Conservation (phyloP, 1,140 invertebrate species). For the Manduca sexta region DNA sequence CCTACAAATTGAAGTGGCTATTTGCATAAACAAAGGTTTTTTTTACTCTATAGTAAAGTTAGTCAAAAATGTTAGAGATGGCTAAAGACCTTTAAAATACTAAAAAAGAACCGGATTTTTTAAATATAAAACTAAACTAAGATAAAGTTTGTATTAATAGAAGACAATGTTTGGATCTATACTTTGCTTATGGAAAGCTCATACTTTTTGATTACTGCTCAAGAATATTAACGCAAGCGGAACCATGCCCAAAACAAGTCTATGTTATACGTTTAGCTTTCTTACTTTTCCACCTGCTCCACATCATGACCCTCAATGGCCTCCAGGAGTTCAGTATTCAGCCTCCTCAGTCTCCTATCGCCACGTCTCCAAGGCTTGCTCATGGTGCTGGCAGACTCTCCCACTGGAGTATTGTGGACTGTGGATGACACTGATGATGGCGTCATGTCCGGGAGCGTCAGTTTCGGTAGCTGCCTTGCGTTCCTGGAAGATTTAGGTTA, state of each 20-base stretch:
- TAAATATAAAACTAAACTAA: neutral
- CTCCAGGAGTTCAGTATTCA: conserved; percentile 67
- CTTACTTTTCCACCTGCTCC: conserved; percentile 55
- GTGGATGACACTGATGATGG: conserved; percentile 37
- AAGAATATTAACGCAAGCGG: neutral
- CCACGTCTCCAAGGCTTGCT: conserved; percentile 47
- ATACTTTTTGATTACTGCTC: neutral
- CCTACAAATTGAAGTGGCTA: conserved; percentile 28
- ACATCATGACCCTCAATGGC: conserved; percentile 51
- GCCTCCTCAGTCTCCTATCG: conserved; percentile 49
- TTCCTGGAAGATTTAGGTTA: neutral
- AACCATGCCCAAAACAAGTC: neutral
- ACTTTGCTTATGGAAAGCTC: neutral
- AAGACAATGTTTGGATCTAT: neutral
- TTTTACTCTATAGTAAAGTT: neutral
- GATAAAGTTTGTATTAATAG: neutral
- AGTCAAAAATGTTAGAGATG: neutral
- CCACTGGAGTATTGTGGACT: conserved; percentile 38
- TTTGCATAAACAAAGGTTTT: neutral
- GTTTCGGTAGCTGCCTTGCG: conserved; percentile 9
- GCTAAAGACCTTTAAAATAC: neutral
- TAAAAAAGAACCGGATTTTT: neutral
- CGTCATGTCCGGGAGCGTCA: conserved; percentile 24
- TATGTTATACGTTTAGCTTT: neutral
- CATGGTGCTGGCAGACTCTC: conserved; percentile 21